Conservation (phyloP, 2,888 invertebrate genomes). For the Lycophotia porphyrea region DNA sequence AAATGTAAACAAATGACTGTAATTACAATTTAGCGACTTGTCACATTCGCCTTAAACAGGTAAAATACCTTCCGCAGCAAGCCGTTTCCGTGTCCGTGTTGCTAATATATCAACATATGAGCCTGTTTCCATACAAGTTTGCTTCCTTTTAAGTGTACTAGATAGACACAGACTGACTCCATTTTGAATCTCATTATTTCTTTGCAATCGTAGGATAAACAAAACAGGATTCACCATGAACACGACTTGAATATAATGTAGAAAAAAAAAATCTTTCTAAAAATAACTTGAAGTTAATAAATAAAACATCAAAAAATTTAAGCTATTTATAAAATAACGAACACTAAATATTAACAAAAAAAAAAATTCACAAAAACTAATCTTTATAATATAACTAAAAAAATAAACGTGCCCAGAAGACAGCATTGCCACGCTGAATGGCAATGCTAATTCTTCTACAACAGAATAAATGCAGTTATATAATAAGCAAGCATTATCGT, state of each 20-base stretch:
- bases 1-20: not conserved
- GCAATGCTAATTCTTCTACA: too few species aligned
- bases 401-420: too few species aligned
- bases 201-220: not conserved
- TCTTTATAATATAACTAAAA: too few species aligned
- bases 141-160: slow-evolving; percentile 28
- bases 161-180: not conserved
- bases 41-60: slow-evolving; percentile 8
- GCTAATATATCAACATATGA: slow-evolving; percentile 28
- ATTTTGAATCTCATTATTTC: slow-evolving; percentile 22
- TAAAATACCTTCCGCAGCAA: slow-evolving; percentile 43
- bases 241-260: too few species aligned
- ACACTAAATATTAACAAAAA: too few species aligned
- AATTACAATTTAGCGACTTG: not conserved
- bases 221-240: not conserved
- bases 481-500: not conserved
- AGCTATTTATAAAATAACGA: too few species aligned
- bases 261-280: too few species aligned
- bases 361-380: too few species aligned
- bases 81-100: slow-evolving; percentile 55
- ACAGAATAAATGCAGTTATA: not conserved
- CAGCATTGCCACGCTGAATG: too few species aligned
- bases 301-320: too few species aligned
- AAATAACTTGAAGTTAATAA: too few species aligned
- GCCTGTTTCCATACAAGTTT: slow-evolving; percentile 8